Evolutionary conservation across 2,113 vertebrate species (phyloP).

Genomic region (Regulus satrapa): DNA sequence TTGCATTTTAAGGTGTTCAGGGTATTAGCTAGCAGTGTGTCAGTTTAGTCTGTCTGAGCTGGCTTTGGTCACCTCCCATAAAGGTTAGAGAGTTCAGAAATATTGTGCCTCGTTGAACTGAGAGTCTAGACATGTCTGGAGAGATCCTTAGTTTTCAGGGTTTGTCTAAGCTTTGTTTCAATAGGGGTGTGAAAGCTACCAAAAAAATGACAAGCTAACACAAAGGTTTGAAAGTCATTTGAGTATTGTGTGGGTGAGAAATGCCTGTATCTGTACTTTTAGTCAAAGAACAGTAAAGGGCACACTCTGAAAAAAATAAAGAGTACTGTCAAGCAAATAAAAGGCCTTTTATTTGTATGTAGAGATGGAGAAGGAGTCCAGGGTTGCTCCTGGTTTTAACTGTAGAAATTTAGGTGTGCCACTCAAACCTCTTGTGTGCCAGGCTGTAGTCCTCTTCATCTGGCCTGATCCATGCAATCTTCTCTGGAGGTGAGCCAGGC

Average conservation of each 20-base stretch:
- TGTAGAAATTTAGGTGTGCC: background rate
- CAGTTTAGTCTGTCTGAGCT: slow-evolving; percentile 76
- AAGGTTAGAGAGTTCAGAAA: slow-evolving; percentile 76
- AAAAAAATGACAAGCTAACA: slow-evolving; percentile 53
- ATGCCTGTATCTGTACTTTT: slow-evolving; percentile 28
- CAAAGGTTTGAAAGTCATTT: slow-evolving; percentile 62
- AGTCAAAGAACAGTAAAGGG: slow-evolving; percentile 31
- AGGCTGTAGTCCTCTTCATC: background rate
- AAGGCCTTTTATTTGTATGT: background rate
- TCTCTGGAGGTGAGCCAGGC: background rate
- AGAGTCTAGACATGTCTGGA: slow-evolving; percentile 80
- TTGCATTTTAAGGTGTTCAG: slow-evolving; percentile 71
- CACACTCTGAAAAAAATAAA: background rate
- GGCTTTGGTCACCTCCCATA: slow-evolving; percentile 70
- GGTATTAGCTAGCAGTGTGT: slow-evolving; percentile 71
- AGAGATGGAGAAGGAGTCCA: background rate
- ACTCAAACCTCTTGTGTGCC: background rate
- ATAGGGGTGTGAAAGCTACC: slow-evolving; percentile 44
- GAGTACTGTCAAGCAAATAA: slow-evolving; percentile 17
- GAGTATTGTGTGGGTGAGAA: slow-evolving; percentile 44
- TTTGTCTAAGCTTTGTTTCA: slow-evolving; percentile 73
- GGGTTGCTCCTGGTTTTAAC: background rate
- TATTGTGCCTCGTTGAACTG: slow-evolving; percentile 65
- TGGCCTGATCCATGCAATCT: rapidly evolving
- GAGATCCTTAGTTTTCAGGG: slow-evolving; percentile 67